These are phyloP conservation scores for Branchellion lobata DNA, from an alignment of 2,888 invertebrate species.

Conservation along the genomic window DNA sequence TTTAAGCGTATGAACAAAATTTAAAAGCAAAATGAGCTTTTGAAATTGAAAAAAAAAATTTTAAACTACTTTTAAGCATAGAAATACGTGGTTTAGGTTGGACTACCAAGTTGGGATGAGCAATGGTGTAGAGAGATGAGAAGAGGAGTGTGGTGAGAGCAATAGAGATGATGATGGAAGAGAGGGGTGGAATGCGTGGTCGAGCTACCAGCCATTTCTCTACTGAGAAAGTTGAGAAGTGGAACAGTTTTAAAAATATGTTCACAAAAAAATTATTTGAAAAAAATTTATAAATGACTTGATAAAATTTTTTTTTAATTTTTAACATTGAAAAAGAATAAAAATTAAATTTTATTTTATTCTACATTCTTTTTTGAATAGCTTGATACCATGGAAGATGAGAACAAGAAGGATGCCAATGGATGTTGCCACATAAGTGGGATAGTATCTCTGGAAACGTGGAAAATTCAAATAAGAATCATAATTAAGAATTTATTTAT, in stretches of 20 bases:
- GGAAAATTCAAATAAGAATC: too few relatives aligned
- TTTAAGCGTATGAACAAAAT: too few relatives aligned
- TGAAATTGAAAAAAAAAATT: too few relatives aligned
- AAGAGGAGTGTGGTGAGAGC: background rate
- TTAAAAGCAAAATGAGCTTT: too few relatives aligned
- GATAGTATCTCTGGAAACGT: background rate
- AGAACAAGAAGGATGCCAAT: background rate
- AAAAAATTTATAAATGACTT: background rate
- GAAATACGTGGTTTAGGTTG: too few relatives aligned
- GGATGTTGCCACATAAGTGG: background rate
- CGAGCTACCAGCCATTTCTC: background rate
- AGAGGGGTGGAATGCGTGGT: background rate
- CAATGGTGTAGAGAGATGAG: background rate
- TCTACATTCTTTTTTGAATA: too few relatives aligned
- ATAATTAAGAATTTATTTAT: background rate
- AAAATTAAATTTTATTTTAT: background rate
- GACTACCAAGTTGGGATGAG: background rate
- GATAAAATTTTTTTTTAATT: background rate
- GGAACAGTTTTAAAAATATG: background rate
- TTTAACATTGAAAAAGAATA: background rate
- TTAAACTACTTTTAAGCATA: too few relatives aligned
- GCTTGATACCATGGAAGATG: background rate
- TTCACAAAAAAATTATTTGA: background rate
- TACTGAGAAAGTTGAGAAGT: too few relatives aligned
- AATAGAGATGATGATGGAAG: background rate